These are phyloP conservation scores for Hassar affinis DNA, from an alignment of 2,113 vertebrate genomes.

Conservation along the genomic window DNA sequence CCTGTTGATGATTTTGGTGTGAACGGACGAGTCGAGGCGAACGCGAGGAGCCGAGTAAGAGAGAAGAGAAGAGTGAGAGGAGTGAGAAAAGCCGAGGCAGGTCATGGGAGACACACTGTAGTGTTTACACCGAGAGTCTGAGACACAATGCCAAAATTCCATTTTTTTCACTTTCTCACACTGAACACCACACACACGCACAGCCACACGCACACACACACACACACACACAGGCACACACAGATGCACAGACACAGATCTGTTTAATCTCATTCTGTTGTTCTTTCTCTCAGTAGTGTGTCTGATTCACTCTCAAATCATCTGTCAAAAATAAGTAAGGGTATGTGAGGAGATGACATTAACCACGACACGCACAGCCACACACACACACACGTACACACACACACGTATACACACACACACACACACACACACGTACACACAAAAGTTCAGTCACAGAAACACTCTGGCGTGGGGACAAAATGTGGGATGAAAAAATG, in stretches of 20 bases:
- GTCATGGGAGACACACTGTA: conserved; percentile 10
- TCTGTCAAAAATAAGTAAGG: conserved; percentile 13
- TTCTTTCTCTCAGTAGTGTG: conserved; percentile 11
- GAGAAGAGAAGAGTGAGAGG: neutral
- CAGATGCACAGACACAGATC: no score
- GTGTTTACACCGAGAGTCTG: conserved; percentile 1
- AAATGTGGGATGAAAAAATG: conserved; percentile 20
- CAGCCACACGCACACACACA: no score
- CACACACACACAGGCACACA: no score
- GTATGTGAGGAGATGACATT: neutral
- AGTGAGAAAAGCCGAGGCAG: neutral
- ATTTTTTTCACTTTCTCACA: neutral
- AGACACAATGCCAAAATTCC: neutral
- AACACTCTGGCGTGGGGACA: neutral
- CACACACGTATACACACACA: no score
- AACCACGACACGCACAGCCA: no score
- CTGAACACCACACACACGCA: neutral
- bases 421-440: no score
- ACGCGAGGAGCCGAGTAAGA: neutral
- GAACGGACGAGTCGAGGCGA: neutral
- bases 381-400: conserved; percentile 1
- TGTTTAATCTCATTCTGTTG: conserved; percentile 17
- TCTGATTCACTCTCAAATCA: conserved; percentile 15
- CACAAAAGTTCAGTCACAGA: neutral
- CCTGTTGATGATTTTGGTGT: neutral